Base-by-base conservation (phyloP, 2,113 vertebrate genomes). In the Craseonycteris thonglongyai region DNA sequence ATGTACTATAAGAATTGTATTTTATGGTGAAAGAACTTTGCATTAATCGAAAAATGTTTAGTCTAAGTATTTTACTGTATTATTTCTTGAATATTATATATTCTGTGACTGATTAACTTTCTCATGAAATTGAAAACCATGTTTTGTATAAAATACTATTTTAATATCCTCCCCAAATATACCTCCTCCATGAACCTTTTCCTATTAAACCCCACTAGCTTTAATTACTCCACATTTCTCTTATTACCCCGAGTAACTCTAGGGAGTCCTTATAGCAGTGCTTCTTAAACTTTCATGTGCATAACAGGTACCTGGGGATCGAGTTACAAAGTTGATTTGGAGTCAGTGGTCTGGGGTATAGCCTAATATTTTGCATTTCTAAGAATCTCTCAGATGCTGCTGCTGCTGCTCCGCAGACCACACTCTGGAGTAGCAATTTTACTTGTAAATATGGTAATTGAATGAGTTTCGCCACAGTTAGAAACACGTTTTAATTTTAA, bases 71-170 rank as follows among this genome's bases (percentile, higher is more conserved):
- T 93, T 91, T 11, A 90, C 42, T 35, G 13, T 94, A 56, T 65
- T 78, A 61, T 91, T 82, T 94, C 45, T 75, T 87, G 38, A 93
- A 63, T 93, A 75, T 59, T 95, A 72, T 75, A 58, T 95, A 90
- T 90, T 88, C 22, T 69, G 47, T 72, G 93, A 47, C 82, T 95
- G 58, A 61, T 58, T 61, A 69, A 85, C 5, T 79, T 79, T 84
- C 76, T 86, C 40, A 78, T 54, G 18, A 75, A 87, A 72, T 93
- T 56, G 68, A 80, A 82, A 71, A 84, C 42, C 3, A n/a, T 33
- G 4, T 65, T 93, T 95, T 88, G 51, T 81, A 5, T 88, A 95
- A 92, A 90, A 95, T 95, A 63, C 2, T 58, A 74, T 85, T 91
- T 86, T 90, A 79, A 65, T 96, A 88, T 74, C 54, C 49, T 85